Evolutionary conservation across 2,797 vertebrate genomes (phyloP), one percentile per base, ranked within the genome.

Genomic region (Acanthis flammea): DNA sequence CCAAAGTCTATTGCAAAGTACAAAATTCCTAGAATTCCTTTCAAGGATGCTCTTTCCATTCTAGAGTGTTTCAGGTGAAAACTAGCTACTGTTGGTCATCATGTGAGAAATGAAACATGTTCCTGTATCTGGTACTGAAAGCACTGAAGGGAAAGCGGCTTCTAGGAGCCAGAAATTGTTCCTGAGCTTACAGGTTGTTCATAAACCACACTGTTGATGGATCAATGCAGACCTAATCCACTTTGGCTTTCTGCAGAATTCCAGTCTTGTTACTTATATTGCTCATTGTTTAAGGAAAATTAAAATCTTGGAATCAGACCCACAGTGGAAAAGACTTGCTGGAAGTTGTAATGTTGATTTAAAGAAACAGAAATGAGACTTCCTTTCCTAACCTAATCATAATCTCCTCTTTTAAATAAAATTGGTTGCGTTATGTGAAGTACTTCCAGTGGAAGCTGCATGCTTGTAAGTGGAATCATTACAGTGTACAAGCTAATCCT

Each of bases 11-110:
- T 63, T 50, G 22, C 27, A 16, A 50, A 65, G 21, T 51, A 15
- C 19, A 27, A 14, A 63, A 45, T 86, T 54, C 19, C 18, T 53
- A 1, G 27, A 24, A 47, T 53, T 80, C 35, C 23, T 58, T 30
- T 65, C 9, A 19, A 65, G 75, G 47, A 6, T 50, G 1, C 5
- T 54, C 58, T 60, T 58, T 30, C 35, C 1, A 2, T 51, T 80
- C 23, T 6, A 4, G 23, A 53, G 8, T 4, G 6, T 74, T 63
- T 77, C 41, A 60, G 31, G 18, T 86, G 22, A 10, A 94, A 76
- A 22, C 3, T 24, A 41, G 0, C 11, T 18, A 4, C 19, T 62
- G 0, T 44, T 31, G 23, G n/a, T 67, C 9, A 28, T 41, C 9
- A 1, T 3, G 16, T 37, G 63, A 57, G 17, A 68, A 73, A 19